Evolutionary conservation across 2,113 vertebrate species (phyloP).

Genomic region (Tachycineta bicolor): DNA sequence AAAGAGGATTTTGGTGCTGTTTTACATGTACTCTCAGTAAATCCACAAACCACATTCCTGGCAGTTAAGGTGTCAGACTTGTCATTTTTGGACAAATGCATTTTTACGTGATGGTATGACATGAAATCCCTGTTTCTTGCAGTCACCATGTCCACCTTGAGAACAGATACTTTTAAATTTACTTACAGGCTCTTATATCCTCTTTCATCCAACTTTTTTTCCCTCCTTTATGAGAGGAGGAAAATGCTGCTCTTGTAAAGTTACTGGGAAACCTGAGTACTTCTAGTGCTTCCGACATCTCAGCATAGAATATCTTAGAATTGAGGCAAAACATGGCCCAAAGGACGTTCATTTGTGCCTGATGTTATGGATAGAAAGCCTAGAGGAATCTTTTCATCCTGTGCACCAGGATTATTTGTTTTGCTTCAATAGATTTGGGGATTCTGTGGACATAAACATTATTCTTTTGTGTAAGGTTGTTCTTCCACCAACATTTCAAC

Average conservation of each 20-base stretch:
- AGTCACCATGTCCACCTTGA: not conserved
- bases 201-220: not conserved
- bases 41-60: not conserved
- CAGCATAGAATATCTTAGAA: not conserved
- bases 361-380: not conserved
- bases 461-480: not conserved
- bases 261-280: not conserved
- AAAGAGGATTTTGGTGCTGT: not conserved
- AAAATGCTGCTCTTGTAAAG: not conserved
- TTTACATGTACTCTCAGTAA: not conserved
- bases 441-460: not conserved
- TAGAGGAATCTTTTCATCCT: not conserved
- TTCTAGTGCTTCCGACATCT: not conserved
- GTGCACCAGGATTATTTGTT: not conserved
- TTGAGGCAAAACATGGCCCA: not conserved
- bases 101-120: not conserved
- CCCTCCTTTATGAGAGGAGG: not conserved
- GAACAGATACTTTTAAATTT: not conserved
- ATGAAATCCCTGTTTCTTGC: not conserved
- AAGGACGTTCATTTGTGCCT: not conserved
- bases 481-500: not conserved
- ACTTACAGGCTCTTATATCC: not conserved
- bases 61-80: not conserved
- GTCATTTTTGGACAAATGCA: not conserved
- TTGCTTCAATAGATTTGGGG: not conserved